Percentiles rank a stretch among this genome's conserved stretches.
Evolutionary conservation across 2,113 vertebrate species (phyloP).

Genomic region (Carassius auratus): DNA sequence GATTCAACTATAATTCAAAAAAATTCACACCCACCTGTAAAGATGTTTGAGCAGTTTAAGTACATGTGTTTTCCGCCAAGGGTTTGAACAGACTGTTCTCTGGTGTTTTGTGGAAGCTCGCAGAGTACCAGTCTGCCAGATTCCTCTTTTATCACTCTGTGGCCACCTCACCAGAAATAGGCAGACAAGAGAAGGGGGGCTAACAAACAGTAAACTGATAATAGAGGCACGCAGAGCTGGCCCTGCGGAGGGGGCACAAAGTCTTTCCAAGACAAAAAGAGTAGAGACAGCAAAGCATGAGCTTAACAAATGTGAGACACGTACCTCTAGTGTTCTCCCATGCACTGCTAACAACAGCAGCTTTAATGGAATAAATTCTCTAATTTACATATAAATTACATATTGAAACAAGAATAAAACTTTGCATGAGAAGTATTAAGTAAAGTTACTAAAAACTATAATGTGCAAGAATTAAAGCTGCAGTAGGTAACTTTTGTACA

Average conservation of each 20-base stretch:
- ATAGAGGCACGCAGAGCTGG: constrained; percentile 55
- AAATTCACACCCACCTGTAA: constrained; percentile 2
- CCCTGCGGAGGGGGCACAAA: constrained; percentile 6
- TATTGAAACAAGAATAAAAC: neutral
- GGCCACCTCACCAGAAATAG: constrained; percentile 63
- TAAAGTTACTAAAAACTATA: neutral
- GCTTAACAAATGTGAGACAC: neutral
- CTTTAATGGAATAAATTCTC: neutral
- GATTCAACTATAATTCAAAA: neutral
- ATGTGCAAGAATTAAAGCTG: neutral
- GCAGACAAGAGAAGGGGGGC: constrained; percentile 24
- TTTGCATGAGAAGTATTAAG: neutral
- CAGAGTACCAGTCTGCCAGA: constrained; percentile 45
- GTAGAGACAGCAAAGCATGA: neutral
- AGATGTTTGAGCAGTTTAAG: neutral
- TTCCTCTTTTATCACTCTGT: constrained; percentile 56
- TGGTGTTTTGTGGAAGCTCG: neutral
- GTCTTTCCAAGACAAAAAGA: neutral
- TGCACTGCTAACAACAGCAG: neutral
- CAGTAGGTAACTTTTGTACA: too few species aligned
- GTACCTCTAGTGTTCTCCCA: neutral
- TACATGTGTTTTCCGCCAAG: neutral
- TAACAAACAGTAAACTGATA: constrained; percentile 60
- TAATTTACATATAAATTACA: neutral
- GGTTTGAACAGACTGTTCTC: neutral